Conservation (phyloP, 2,113 vertebrate species). For the Fregetta grallaria region DNA sequence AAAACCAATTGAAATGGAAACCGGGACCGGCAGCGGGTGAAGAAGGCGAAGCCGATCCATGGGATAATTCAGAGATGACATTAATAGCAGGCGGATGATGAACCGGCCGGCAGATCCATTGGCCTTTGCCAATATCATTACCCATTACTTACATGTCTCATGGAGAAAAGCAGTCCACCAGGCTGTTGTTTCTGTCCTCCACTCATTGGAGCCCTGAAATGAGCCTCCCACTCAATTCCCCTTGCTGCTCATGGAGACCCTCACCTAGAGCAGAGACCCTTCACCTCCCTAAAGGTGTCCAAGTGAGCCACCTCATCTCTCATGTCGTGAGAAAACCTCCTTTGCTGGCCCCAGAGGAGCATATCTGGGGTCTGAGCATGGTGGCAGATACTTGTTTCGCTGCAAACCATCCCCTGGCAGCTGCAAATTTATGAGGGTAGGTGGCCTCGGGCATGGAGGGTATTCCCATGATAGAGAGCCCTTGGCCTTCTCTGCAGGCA, state of each 20-base stretch:
- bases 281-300: neutral
- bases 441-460: neutral
- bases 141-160: neutral
- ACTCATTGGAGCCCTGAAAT: neutral
- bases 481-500: neutral
- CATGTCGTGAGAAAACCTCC: neutral
- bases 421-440: neutral
- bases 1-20: constrained; percentile 69
- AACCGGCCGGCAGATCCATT: neutral
- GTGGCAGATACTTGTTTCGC: neutral
- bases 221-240: neutral
- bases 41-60: constrained; percentile 9
- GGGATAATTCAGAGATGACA: constrained; percentile 60
- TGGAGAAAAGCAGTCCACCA: neutral
- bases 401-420: neutral
- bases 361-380: neutral
- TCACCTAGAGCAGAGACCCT: neutral
- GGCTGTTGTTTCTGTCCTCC: neutral
- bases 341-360: neutral
- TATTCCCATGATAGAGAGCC: neutral
- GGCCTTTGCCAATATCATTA: constrained; percentile 57
- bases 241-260: rapidly evolving
- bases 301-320: neutral
- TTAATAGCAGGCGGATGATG: constrained; percentile 52
- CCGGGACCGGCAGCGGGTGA: neutral